Evolutionary conservation across 2,888 invertebrate species (phyloP), one percentile per base, ranked within the genome.

Genomic region (Miltochrista miniata): DNA sequence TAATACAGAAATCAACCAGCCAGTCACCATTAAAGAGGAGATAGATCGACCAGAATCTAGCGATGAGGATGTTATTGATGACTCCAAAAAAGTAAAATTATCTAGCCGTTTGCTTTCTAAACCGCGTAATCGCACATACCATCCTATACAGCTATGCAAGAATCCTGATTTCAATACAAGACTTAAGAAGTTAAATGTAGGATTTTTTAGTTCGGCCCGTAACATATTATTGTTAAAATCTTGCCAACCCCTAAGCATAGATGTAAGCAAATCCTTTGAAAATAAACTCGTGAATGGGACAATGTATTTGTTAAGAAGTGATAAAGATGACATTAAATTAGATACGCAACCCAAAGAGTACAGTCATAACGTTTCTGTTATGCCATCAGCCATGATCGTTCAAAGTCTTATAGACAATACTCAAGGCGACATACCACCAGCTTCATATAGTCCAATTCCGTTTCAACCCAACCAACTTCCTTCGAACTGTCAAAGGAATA

Each of bases 81-180:
- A 79, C 5, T 55, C 55, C 34, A 58, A 63, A 41, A 76, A 52
- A 62, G 69, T 90, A 1, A 82, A 81, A 61, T 33, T 59, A 18
- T 70, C 81, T 0, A 89, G 83, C 66, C 70, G 71, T 51, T 61
- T 89, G 41, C 68, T 91, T 33, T 74, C 81, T 61, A 91, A 90
- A 72, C 90, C 90, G 1, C 78, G 69, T 58, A 70, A 70, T 51
- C 77, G 81, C n/a, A 69, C 50, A 1, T 91, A 90, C 44, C 81
- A 86, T 60, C 84, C 89, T 1, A 85, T 90, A 67, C 76, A 82
- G 35, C 49, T 91, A 8, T 91, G 91, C 56, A 90, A 89, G 68
- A 91, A 91, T 68, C 91, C 91, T 0, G 91, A 91, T 62, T 91
- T 90, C 46, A 91, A 91, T 56, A 90, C 88, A 5, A 75, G 87